Base-by-base conservation (phyloP, 1,140 invertebrate species). In the Tyrophagus putrescentiae region DNA sequence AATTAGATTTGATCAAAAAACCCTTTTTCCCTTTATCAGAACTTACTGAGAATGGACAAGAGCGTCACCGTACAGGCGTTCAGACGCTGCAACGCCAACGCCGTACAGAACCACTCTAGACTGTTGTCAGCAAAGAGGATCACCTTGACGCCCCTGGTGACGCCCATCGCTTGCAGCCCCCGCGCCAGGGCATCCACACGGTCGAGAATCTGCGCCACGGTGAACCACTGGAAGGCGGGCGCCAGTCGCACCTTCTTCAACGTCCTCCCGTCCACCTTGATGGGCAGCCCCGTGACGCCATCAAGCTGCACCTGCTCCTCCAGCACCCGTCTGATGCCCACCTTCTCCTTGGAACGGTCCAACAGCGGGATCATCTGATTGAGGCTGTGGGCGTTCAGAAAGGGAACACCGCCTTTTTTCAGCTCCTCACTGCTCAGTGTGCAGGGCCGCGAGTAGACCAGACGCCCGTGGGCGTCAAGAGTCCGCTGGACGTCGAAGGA, bases 231-330 rank as follows among this genome's bases (percentile, higher is more conserved):
- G 73, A 98, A 98, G 18, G 34, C 52, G 11, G 54, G 48, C 7
- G 56, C 16, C 21, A 61, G 32, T 21, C 32, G 32, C 1, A 60
- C 18, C 34, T 61, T 32, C 18, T 6, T 32, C 25, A 59, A 57
- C 16, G 4, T 21, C 33, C 44, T 62, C 7, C 52, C 60, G 33
- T 59, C 57, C 44, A 59, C 32, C 28, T 21, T 42, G 39, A 59
- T 45, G n/a, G 39, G 25, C 27, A 41, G 21, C 9, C 56, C 56
- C n/a, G 23, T 93, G 32, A 21, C 13, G 0, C 84, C 80, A 72
- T 95, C 94, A 0, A 81, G 70, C 71, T 98, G 93, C 68, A 97
- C 88, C 69, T 94, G 88, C 70, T 95, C 91, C 53, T 83, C 82
- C 6, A 96, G 75, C 53, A 97, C 83, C 66, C 92, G 80, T 44